Percentiles rank a stretch among this genome's conserved stretches.
Conservation (phyloP, 2,797 vertebrate species). For the Periophthalmus magnuspinnatus region DNA sequence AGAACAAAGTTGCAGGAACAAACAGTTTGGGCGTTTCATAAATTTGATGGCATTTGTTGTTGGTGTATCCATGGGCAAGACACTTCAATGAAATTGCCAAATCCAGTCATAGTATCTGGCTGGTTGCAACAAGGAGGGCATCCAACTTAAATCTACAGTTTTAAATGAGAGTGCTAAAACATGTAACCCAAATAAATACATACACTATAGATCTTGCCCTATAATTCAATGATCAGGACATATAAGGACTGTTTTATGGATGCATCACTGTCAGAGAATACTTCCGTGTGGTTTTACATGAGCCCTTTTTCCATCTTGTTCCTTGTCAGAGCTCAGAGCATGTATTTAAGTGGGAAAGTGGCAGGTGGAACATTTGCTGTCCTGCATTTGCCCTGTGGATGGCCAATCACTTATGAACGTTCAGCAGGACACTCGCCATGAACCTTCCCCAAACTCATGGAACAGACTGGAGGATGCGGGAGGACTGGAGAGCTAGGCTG, state of each 20-base stretch:
- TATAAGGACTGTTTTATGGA: background rate
- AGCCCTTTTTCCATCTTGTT: slow-evolving; percentile 23
- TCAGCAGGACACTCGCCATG: slow-evolving; percentile 23
- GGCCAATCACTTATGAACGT: slow-evolving; percentile 14
- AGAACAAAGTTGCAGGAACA: no score
- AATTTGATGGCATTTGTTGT: background rate
- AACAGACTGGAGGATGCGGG: background rate
- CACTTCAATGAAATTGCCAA: background rate
- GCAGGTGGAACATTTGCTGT: slow-evolving; percentile 21
- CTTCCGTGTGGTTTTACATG: slow-evolving; percentile 14
- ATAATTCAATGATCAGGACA: background rate
- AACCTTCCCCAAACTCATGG: slow-evolving; percentile 5
- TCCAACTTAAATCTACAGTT: background rate
- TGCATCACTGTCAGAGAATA: slow-evolving; percentile 8
- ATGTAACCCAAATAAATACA: background rate
- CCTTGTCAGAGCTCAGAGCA: slow-evolving; percentile 20
- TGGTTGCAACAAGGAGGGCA: background rate
- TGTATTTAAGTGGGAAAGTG: slow-evolving; percentile 31
- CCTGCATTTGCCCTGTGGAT: slow-evolving; percentile 21
- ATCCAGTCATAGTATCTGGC: background rate
- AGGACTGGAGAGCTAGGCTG: slow-evolving; percentile 54
- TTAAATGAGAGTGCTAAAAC: background rate
- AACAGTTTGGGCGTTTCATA: background rate
- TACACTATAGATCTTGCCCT: background rate
- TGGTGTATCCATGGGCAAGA: no score